These are phyloP conservation scores for Drosophila gunungcola DNA, from an alignment of 1,140 invertebrate genomes.

Conservation along the genomic window DNA sequence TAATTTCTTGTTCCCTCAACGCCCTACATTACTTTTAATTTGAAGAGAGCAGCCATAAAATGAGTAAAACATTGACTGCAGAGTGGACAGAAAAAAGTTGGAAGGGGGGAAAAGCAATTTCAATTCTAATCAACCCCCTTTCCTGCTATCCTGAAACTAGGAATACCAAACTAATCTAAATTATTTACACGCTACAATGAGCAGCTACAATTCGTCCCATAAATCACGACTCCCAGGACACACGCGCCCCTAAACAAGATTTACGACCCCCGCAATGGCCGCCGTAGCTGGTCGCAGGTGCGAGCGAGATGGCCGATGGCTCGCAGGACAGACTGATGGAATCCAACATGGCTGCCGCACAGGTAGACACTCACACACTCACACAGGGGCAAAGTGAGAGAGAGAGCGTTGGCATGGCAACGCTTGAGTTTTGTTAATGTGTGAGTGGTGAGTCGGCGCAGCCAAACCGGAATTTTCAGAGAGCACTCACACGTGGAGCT, in stretches of 20 bases:
- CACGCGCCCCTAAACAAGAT: constrained; percentile 81
- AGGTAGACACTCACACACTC: constrained; percentile 68
- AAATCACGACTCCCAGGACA: constrained; percentile 83
- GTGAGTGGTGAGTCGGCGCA: constrained; percentile 71
- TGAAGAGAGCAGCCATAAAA: constrained; percentile 40
- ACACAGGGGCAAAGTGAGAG: constrained; percentile 3
- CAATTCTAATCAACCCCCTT: constrained; percentile 61
- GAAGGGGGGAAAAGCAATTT: constrained; percentile 40
- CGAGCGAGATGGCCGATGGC: constrained; percentile 61
- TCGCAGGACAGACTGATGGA: constrained; percentile 73
- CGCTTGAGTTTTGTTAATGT: constrained; percentile 6
- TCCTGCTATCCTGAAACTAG: constrained; percentile 11
- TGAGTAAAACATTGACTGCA: constrained; percentile 29
- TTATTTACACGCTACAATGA: constrained; percentile 82
- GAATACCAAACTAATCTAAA: constrained; percentile 79
- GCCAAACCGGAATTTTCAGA: constrained; percentile 62
- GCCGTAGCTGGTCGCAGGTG: constrained; percentile 30
- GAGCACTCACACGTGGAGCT: constrained; percentile 15
- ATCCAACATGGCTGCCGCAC: constrained; percentile 82
- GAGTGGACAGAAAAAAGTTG: constrained; percentile 10
- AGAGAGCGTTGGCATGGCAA: constrained; percentile 68
- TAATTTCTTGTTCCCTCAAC: constrained; percentile 5
- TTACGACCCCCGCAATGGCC: constrained; percentile 65
- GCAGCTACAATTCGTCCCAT: constrained; percentile 80
- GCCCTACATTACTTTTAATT: constrained; percentile 25